Percentiles rank a stretch among this genome's conserved stretches.
phyloP scores from a whole-genome alignment of 1,140 invertebrate genomes.

The Anastatus disparis region DNA sequence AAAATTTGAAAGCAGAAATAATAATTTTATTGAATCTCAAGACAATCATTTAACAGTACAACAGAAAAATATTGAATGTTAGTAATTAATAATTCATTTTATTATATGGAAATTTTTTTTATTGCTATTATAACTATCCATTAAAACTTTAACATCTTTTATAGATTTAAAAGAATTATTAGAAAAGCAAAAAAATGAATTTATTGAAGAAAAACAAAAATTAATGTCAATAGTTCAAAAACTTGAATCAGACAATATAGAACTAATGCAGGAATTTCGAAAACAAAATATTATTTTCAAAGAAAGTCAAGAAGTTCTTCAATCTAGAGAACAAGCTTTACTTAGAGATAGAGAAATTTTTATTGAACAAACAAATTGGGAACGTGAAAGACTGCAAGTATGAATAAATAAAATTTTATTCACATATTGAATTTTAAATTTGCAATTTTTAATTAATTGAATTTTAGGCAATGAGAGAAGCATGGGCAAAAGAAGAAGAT shows the following conservation, averaged over 20 bases:
- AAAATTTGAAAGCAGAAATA: constrained; percentile 50
- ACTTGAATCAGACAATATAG: constrained; percentile 47
- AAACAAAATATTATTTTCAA: constrained; percentile 50
- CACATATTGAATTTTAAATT: not conserved
- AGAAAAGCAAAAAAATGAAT: constrained; percentile 49
- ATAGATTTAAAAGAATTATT: constrained; percentile 53
- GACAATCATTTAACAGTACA: constrained; percentile 52
- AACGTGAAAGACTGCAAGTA: constrained; percentile 57
- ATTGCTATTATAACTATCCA: constrained; percentile 23
- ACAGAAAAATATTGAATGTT: constrained; percentile 57
- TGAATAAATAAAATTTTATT: not conserved
- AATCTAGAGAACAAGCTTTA: constrained; percentile 51
- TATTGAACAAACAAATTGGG: constrained; percentile 59
- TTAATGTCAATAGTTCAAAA: constrained; percentile 51
- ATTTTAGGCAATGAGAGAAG: constrained; percentile 54
- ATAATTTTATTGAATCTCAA: constrained; percentile 45
- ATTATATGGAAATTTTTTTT: too few species aligned
- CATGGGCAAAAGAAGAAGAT: constrained; percentile 59
- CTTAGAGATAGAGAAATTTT: constrained; percentile 58
- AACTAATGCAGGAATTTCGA: constrained; percentile 52
- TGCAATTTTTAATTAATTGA: not conserved
- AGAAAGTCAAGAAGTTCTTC: constrained; percentile 52
- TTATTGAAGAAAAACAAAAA: constrained; percentile 52
- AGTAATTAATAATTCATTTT: constrained; percentile 20
- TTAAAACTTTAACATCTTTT: too few species aligned